Evolutionary conservation across 2,888 invertebrate genomes (phyloP).

Genomic region (Cenopis cana): DNA sequence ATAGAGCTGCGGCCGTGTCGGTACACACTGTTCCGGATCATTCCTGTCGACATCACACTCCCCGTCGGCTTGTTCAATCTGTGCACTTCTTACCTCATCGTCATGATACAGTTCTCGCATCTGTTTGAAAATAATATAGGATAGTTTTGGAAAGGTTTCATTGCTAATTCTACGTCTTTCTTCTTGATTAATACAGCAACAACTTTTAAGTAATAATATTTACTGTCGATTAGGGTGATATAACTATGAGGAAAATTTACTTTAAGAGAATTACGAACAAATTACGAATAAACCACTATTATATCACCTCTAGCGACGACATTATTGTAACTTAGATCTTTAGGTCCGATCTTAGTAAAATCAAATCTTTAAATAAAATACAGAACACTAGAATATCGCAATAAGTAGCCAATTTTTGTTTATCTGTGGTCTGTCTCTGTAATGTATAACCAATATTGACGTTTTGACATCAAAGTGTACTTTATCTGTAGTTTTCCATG

Average conservation of each 20-base stretch:
- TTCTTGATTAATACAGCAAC: too few relatives aligned
- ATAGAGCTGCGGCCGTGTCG: constrained; percentile 38
- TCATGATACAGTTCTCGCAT: constrained; percentile 45
- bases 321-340: too few relatives aligned
- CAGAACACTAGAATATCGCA: background rate
- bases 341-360: too few relatives aligned
- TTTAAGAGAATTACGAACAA: too few relatives aligned
- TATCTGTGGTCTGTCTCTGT: background rate
- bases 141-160: background rate
- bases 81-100: constrained; percentile 46
- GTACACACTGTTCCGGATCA: constrained; percentile 28
- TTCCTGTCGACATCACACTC: constrained; percentile 39
- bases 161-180: too few relatives aligned
- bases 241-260: too few relatives aligned
- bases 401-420: background rate
- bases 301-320: too few relatives aligned
- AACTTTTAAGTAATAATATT: too few relatives aligned
- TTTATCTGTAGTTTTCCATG: constrained; percentile 16
- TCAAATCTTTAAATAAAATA: background rate
- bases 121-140: constrained; percentile 28
- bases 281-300: too few relatives aligned
- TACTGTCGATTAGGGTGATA: too few relatives aligned
- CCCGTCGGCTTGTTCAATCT: constrained; percentile 41
- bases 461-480: constrained; percentile 19
- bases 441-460: constrained; percentile 22